Evolutionary conservation across 64 coral and sea anemone species (phyloP), one percentile per base, ranked within the genome.

Genomic region (Montipora sp.): DNA sequence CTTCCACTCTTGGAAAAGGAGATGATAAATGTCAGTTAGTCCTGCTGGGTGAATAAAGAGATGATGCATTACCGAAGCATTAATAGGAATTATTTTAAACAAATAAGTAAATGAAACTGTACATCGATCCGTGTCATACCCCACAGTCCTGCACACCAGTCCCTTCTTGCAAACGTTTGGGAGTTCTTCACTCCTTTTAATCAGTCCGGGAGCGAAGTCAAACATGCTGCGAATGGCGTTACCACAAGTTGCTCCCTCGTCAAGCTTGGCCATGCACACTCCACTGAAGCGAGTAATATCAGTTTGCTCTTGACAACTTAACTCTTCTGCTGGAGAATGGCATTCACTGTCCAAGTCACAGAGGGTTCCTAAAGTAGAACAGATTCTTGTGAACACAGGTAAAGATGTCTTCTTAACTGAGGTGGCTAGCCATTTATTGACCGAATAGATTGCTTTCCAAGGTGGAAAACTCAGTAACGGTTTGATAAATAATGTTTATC

Each of bases 271-370:
- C 48, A 94, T 79, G 49, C 95, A 97, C 24, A 97, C 82, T 60
- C 94, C 90, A 60, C 68, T 24, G 60, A 83, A 97, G 15, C 84
- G 92, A 72, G 92, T 97, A 78, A 97, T 97, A 45, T 97, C 95
- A 20, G 88, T 50, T 36, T 94, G 92, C 8, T 27, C 12, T 14
- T 89, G 81, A 63, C 95, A 97, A 11, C 92, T 80, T 50, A 94
- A 79, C 74, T 97, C 95, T 18, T 90, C 83, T 10, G 87, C 89
- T 13, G 65, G 58, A 19, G 89, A 81, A 5, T 90, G 89, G 65
- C 95, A 97, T 47, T 94, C 93, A 27, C 79, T 83, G 19, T 97
- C 88, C 6, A 72, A 24, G 77, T 97, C 89, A 53, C 95, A 97
- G 77, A 97, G 94, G 5, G 95, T 97, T 23, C 95, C 95, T 97